Base-by-base conservation (phyloP, 2,113 vertebrate species). In the Pollimyrus isidori region DNA sequence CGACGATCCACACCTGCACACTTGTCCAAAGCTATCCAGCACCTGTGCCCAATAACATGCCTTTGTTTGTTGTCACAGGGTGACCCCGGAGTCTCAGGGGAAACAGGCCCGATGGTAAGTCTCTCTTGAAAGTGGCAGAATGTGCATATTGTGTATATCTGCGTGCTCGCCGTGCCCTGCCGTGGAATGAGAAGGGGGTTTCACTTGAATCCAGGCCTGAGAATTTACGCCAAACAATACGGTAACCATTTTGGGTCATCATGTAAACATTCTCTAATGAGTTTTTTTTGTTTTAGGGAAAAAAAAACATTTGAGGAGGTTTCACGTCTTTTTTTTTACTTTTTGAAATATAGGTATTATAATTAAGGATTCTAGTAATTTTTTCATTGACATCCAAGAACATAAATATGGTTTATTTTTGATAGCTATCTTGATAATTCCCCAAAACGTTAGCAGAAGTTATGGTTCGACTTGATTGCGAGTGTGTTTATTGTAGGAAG, bases 81-180 rank as follows among this genome's bases (percentile, higher is more conserved):
- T 76, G 98, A 99, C 90, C 94, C 97, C 90, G 98, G 98, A 89
- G 96, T 95, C 89, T 94, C 96, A 89, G 98, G 98, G 92, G 97
- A 99, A 76, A 92, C 94, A 87, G 98, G 98, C 91, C 56, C 96
- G 56, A 89, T 93, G 95, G 98, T 97, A 95, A 97, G 88, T 91
- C 56, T 30, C 11, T 89, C 58, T 89, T 85, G 50, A 42, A 83
- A 35, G 21, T 83, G 35, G 15, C 76, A 45, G 7, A 42, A 82
- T 45, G 15, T 0, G 35, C 82, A 48, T 45, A 10, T 7, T 6
- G 45, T 52, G 17, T 17, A 21, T 69, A 26, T 26, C 3, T 76
- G n/a, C 13, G 19, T 73, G 13, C n/a, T 15, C 13, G 9, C 42
- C 26, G 21, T 62, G 21, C 86, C 39, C n/a, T 30, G 62, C 3